These are phyloP conservation scores for Macrotus californicus DNA, from an alignment of 2,113 vertebrate genomes.

Conservation along the genomic window DNA sequence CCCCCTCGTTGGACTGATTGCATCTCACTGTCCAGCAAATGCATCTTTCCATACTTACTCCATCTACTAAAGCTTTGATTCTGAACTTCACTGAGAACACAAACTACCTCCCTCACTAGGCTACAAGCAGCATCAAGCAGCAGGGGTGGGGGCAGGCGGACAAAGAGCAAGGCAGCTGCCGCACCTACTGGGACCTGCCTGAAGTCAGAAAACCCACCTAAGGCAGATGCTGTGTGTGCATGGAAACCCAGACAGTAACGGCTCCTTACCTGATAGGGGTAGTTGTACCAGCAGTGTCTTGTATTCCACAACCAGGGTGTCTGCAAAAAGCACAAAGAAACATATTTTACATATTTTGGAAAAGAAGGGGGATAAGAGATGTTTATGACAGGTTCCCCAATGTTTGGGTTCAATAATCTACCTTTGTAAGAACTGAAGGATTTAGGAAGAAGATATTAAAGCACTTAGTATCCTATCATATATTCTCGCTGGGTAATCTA, in stretches of 20 bases:
- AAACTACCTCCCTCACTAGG: background rate
- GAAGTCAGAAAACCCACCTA: background rate
- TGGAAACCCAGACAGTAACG: background rate
- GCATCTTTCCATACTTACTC: background rate
- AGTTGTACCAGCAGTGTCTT: constrained; percentile 96
- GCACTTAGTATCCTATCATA: background rate
- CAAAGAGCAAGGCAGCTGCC: background rate
- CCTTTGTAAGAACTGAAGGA: background rate
- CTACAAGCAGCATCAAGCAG: background rate
- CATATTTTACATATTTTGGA: background rate
- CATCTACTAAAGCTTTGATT: background rate
- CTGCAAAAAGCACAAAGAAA: constrained; percentile 76
- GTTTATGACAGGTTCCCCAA: background rate
- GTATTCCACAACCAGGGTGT: constrained; percentile 96
- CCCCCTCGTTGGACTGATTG: background rate
- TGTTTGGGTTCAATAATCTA: background rate
- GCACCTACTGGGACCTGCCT: background rate
- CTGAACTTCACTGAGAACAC: background rate
- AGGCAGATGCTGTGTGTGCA: background rate
- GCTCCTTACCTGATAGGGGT: constrained; percentile 94
- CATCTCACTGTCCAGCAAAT: constrained; percentile 2
- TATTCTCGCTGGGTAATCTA: background rate
- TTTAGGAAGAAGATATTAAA: background rate
- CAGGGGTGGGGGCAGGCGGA: background rate
- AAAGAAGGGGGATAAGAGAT: background rate